Evolutionary conservation across 2,888 invertebrate species (phyloP), one percentile per base, ranked within the genome.

Genomic region (Teleiodes luculella): DNA sequence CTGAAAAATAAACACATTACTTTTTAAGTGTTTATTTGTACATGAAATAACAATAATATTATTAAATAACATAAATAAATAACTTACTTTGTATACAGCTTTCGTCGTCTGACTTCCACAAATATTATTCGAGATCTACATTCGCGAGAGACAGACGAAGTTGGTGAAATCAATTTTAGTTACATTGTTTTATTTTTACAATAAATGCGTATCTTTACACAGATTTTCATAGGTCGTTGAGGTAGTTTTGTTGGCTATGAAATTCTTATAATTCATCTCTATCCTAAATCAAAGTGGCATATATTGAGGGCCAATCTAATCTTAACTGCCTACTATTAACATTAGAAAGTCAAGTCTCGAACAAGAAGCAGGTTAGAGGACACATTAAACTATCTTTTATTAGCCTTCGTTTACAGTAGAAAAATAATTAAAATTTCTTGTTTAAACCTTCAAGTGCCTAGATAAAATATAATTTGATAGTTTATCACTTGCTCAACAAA

Each of bases 71-170:
- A 45, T 30, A 46, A 46, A 30, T 46, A 43, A 20, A 43, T 45
- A 20, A 11, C 45, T 45, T 45, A 45, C 3, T 13, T n/a, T 45
- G 28, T 13, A 13, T 37, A 3, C 2, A 20, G 3, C 3, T 43
- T 5, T 16, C 46, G 46, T 46, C 46, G 46, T 46, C 46, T 46
- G 31, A 31, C 31, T 46, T 31, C 46, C 46, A 46, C 46, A 46
- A 46, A 35, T 35, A 35, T 6, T 8, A 5, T 35, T 2, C 35
- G 8, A 24, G 24, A 24, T 2, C 10, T 2, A 28, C 13, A 59
- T 76, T 82, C 61, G 76, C 72, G 84, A 76, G 64, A 80, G 77
- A 73, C 74, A 82, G 84, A 86, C 84, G 78, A 82, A 76, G 72
- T 52, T 53, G 3, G 16, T 1, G 4, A 10, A 14, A 37, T 4